A percentile compares a stretch with the other conserved stretches of the same genome.
These are phyloP conservation scores for Odontophorus gujanensis DNA, from an alignment of 2,113 vertebrate species.

Conservation along the genomic window DNA sequence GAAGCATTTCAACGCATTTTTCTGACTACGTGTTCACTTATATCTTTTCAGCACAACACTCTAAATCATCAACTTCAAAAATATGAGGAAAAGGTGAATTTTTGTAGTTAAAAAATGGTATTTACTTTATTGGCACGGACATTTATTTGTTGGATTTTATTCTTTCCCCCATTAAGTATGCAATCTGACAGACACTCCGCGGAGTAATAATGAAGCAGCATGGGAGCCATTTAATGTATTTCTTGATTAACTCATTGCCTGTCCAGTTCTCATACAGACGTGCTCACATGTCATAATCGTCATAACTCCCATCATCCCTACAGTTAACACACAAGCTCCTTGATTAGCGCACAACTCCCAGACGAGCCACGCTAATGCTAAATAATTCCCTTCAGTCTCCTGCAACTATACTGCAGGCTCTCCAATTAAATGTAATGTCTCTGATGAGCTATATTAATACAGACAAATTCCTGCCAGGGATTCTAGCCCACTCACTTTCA, in stretches of 20 bases:
- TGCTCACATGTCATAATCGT: conserved; percentile 96
- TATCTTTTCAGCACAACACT: not conserved
- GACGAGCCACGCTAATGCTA: conserved; percentile 88
- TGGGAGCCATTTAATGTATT: conserved; percentile 91
- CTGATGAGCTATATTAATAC: conserved; percentile 83
- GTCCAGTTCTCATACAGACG: conserved; percentile 91
- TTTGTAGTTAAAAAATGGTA: conserved; percentile 1
- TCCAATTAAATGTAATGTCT: conserved; percentile 89
- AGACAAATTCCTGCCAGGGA: conserved; percentile 80
- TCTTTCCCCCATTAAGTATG: conserved; percentile 63
- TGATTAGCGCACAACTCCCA: conserved; percentile 93
- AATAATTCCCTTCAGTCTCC: conserved; percentile 90
- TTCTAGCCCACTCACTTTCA: conserved; percentile 71
- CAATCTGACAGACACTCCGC: conserved; percentile 78
- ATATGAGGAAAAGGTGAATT: not conserved
- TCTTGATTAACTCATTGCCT: conserved; percentile 96
- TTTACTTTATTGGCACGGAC: conserved; percentile 34
- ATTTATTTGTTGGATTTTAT: not conserved
- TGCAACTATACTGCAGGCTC: conserved; percentile 81
- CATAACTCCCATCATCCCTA: conserved; percentile 89
- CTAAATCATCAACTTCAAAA: not conserved
- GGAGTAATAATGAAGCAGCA: conserved; percentile 89
- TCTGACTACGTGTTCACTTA: not conserved
- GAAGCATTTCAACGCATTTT: not conserved
- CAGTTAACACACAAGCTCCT: conserved; percentile 86